These are phyloP conservation scores for Enteromius fasciolatus DNA, from an alignment of 2,797 vertebrate species.

Conservation along the genomic window DNA sequence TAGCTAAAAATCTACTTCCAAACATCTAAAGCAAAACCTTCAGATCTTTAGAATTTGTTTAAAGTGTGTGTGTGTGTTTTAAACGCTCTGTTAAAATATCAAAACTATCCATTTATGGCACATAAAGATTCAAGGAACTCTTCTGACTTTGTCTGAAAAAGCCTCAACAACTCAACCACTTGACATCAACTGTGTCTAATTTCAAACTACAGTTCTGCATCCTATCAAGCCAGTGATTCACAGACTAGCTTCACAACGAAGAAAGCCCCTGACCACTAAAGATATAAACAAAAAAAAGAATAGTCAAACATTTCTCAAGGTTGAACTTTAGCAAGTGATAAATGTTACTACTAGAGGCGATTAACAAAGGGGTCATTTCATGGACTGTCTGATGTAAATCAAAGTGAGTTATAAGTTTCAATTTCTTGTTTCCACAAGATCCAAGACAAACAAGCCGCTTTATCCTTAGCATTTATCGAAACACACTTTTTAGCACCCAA, in stretches of 20 bases:
- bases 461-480: background rate
- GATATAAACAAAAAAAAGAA: slow-evolving; percentile 8
- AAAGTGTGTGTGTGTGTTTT: background rate
- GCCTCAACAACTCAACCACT: background rate
- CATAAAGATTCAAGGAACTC: background rate
- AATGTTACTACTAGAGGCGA: background rate
- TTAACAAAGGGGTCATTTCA: background rate
- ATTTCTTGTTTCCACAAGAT: background rate
- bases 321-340: background rate
- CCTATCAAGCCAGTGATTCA: background rate
- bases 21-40: slow-evolving; percentile 5
- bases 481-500: background rate
- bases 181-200: background rate
- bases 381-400: background rate
- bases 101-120: background rate
- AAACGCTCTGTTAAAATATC: background rate
- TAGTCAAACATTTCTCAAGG: slow-evolving; percentile 17
- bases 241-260: background rate
- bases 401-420: background rate
- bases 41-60: background rate
- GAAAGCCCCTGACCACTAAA: background rate
- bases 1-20: background rate
- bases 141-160: slow-evolving; percentile 17
- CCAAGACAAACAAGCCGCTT: background rate
- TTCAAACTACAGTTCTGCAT: slow-evolving; percentile 5